A percentile compares a stretch with the other conserved stretches of the same genome.
phyloP scores from a whole-genome alignment of 2,797 vertebrate genomes.

The Acestrorhynchus altus region DNA sequence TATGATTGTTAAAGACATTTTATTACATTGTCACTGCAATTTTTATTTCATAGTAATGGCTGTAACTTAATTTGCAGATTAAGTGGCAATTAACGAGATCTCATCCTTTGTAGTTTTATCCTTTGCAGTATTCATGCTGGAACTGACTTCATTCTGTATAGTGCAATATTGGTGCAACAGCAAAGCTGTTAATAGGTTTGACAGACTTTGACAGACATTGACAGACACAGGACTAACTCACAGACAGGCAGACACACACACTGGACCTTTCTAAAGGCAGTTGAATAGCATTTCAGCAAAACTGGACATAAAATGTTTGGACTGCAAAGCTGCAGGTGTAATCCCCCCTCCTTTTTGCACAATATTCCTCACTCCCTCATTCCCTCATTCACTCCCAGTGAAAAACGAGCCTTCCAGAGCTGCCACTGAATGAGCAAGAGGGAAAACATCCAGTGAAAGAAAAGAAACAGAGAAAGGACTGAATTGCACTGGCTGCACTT shows the following conservation, averaged over 20 bases:
- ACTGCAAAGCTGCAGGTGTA: constrained; percentile 59
- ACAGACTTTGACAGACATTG: background rate
- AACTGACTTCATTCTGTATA: too few species aligned
- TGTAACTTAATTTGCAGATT: too few species aligned
- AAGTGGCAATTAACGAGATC: too few species aligned
- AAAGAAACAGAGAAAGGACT: constrained; percentile 17
- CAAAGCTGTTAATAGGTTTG: too few species aligned
- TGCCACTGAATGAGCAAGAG: background rate
- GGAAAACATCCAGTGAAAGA: constrained; percentile 52
- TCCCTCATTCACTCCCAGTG: constrained; percentile 64
- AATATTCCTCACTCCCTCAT: constrained; percentile 53
- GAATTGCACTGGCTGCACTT: constrained; percentile 54
- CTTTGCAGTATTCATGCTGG: too few species aligned
- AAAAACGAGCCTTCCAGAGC: constrained; percentile 73
- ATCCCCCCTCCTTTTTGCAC: constrained; percentile 16
- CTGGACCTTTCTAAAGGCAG: background rate
- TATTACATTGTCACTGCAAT: too few species aligned
- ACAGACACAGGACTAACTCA: background rate
- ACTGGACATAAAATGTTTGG: constrained; percentile 18
- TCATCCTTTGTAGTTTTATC: too few species aligned
- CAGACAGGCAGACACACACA: background rate
- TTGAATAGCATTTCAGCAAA: constrained; percentile 58
- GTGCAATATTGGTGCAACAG: too few species aligned
- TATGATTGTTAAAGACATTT: too few species aligned
- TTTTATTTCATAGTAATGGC: too few species aligned